A percentile compares a stretch with the other conserved stretches of the same genome.
phyloP scores from a whole-genome alignment of 2,888 invertebrate species.

The Phengaris arion region DNA sequence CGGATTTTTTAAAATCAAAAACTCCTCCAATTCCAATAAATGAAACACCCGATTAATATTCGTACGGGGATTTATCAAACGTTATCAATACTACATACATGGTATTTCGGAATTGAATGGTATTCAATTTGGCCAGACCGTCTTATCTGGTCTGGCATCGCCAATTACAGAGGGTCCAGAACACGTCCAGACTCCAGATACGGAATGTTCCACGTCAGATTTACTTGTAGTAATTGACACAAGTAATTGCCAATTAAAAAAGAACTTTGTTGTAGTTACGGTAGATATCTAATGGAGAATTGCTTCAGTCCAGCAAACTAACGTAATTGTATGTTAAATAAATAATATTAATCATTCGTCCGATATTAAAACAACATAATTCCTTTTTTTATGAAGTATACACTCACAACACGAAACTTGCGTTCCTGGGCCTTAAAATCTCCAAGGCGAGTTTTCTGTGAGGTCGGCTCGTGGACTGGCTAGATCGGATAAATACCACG shows the following conservation, averaged over 20 bases:
- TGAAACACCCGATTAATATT: conserved; percentile 48
- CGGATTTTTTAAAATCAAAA: too few species aligned
- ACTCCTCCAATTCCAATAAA: conserved; percentile 45
- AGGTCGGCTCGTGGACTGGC: too few species aligned
- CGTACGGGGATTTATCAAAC: conserved; percentile 5
- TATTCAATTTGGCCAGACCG: conserved; percentile 36
- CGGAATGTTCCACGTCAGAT: neutral
- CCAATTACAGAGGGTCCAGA: conserved; percentile 45
- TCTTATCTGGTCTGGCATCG: conserved; percentile 52
- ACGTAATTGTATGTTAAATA: too few species aligned
- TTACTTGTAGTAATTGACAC: neutral
- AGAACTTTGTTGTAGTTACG: neutral
- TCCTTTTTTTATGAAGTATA: too few species aligned
- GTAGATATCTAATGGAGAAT: neutral
- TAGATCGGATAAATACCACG: too few species aligned
- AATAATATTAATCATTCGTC: too few species aligned
- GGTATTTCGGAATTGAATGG: conserved; percentile 21
- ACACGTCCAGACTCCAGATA: too few species aligned
- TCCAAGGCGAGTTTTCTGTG: too few species aligned
- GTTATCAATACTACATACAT: neutral
- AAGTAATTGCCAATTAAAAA: neutral
- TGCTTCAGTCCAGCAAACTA: too few species aligned
- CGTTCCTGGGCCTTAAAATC: too few species aligned
- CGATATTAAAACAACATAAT: too few species aligned
- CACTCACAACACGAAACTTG: too few species aligned